Evolutionary conservation across 2,113 vertebrate genomes (phyloP).

Genomic region (Cygnus atratus): DNA sequence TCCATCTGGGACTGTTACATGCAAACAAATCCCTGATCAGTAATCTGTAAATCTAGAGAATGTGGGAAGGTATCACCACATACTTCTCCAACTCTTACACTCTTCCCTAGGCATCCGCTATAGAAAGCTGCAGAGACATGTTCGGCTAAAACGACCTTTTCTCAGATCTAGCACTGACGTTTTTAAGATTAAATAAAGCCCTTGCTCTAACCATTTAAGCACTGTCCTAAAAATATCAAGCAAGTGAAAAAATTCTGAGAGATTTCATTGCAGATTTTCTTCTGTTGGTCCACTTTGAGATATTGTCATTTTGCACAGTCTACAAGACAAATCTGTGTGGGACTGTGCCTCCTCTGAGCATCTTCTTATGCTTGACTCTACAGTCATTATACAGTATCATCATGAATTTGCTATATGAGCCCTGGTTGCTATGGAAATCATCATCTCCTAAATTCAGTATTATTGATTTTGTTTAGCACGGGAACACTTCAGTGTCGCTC

Average conservation of each 20-base stretch:
- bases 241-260: background rate
- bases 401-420: background rate
- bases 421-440: slow-evolving; percentile 56
- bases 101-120: background rate
- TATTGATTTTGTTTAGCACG: slow-evolving; percentile 9
- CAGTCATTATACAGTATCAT: background rate
- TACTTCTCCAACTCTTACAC: accelerated
- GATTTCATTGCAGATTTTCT: background rate
- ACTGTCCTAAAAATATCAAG: background rate
- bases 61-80: background rate
- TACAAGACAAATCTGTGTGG: background rate
- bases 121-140: background rate
- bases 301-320: background rate
- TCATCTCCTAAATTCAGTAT: slow-evolving; percentile 11
- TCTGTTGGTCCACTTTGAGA: background rate
- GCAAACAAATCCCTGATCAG: background rate
- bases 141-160: background rate
- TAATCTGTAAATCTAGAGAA: background rate
- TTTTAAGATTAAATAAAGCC: background rate
- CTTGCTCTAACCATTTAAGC: background rate
- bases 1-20: background rate
- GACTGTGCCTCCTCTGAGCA: background rate
- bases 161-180: background rate
- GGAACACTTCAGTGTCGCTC: background rate
- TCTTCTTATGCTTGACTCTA: background rate